These are phyloP conservation scores for Rhynchomys soricoides DNA, from an alignment of 2,113 vertebrate species.

Conservation along the genomic window DNA sequence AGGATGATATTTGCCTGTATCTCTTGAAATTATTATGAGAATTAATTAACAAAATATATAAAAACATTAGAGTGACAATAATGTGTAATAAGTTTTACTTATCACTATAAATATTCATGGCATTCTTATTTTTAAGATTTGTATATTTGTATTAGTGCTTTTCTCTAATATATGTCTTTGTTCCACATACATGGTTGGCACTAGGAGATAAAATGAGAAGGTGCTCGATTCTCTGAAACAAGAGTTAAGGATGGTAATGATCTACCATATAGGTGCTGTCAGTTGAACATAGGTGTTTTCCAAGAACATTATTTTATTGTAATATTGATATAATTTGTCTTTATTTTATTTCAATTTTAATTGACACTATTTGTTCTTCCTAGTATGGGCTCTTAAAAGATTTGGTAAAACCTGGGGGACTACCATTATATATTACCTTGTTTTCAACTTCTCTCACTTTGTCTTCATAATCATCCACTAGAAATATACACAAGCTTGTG, in stretches of 20 bases:
- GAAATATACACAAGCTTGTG: background rate
- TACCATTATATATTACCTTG: background rate
- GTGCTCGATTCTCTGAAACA: background rate
- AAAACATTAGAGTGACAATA: background rate
- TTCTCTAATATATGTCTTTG: background rate
- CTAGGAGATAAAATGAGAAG: background rate
- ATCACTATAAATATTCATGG: background rate
- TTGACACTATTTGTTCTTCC: background rate
- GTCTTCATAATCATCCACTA: background rate
- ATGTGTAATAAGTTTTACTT: background rate
- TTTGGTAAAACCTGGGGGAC: background rate
- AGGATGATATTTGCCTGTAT: background rate
- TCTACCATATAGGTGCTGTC: background rate
- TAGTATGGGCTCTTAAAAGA: background rate
- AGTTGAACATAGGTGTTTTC: background rate
- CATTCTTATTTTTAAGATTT: background rate
- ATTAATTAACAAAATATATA: background rate
- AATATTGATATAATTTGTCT: background rate
- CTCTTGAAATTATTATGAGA: background rate
- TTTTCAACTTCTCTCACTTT: constrained; percentile 16
- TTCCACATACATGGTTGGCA: background rate
- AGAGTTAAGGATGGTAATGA: background rate
- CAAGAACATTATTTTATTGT: constrained; percentile 6
- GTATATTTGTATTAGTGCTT: background rate
- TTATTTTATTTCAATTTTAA: constrained; percentile 43